phyloP scores from a whole-genome alignment of 2,888 invertebrate species.

The Celastrina argiolus region DNA sequence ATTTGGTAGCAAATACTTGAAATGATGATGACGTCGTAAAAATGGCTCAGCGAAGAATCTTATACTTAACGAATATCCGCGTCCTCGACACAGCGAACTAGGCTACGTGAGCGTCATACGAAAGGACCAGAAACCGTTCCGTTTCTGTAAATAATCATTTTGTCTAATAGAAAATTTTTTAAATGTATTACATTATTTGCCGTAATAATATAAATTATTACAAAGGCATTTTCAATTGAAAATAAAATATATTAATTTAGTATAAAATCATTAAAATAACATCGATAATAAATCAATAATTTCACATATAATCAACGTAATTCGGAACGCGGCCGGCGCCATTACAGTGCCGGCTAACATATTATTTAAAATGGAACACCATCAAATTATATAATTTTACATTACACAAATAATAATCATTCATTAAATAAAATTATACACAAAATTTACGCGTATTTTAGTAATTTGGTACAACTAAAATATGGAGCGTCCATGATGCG shows the following conservation, averaged over 20 bases:
- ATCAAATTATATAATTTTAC: neutral
- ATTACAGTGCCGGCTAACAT: neutral
- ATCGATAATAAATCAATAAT: neutral
- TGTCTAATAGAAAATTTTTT: neutral
- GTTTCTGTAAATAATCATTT: slow-evolving; percentile 7
- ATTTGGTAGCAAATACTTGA: neutral
- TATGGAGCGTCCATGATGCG: slow-evolving; percentile 3
- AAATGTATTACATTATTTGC: neutral
- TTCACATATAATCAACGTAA: neutral
- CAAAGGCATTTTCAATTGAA: slow-evolving; percentile 15
- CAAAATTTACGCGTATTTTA: neutral
- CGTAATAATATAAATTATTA: slow-evolving; percentile 5
- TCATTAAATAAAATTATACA: neutral
- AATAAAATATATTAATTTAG: slow-evolving; percentile 19
- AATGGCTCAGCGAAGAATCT: slow-evolving; percentile 6
- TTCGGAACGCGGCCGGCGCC: neutral
- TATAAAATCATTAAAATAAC: slow-evolving; percentile 8
- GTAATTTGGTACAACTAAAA: slow-evolving; percentile 14
- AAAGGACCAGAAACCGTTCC: slow-evolving; percentile 10
- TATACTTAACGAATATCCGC: slow-evolving; percentile 13
- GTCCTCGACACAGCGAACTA: slow-evolving; percentile 20
- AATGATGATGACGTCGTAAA: neutral
- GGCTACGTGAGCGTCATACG: slow-evolving; percentile 22
- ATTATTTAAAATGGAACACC: slow-evolving; percentile 12
- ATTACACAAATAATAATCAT: neutral